Percentiles rank a stretch among this genome's conserved stretches.
These are phyloP conservation scores for Blennius ocellaris DNA, from an alignment of 2,113 vertebrate genomes.

Conservation along the genomic window DNA sequence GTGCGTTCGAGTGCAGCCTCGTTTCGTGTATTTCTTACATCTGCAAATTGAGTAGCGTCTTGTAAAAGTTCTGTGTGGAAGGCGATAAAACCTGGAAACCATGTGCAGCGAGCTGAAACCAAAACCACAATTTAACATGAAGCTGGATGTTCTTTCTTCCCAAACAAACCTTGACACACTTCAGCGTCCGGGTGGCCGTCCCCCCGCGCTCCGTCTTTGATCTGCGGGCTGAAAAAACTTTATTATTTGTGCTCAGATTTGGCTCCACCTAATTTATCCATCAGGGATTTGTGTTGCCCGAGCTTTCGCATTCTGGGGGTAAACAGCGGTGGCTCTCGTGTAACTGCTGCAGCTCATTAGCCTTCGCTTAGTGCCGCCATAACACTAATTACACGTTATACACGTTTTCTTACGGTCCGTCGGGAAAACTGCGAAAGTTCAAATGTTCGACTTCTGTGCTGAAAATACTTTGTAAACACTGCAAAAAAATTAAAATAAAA, in stretches of 20 bases:
- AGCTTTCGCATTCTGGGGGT: constrained; percentile 39
- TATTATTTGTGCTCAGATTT: constrained; percentile 4
- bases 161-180: constrained; percentile 29
- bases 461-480: no score
- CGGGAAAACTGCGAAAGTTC: no score
- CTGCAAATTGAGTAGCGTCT: not conserved
- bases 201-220: constrained; percentile 45
- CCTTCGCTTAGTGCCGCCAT: constrained; percentile 26
- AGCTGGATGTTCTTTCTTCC: not conserved
- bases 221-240: not conserved
- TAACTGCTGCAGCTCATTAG: constrained; percentile 56
- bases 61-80: not conserved
- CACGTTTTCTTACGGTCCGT: no score
- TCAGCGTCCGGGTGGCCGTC: constrained; percentile 16
- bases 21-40: not conserved
- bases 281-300: constrained; percentile 48
- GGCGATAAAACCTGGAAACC: not conserved
- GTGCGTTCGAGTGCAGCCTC: constrained; percentile 1
- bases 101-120: not conserved
- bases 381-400: constrained; percentile 40
- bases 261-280: constrained; percentile 59
- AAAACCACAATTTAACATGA: not conserved
- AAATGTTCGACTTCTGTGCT: no score
- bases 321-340: constrained; percentile 49
- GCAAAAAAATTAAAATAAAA: no score